A percentile compares a stretch with the other conserved stretches of the same genome.
Evolutionary conservation across 1,140 invertebrate species (phyloP).

Genomic region (Pseudomyrmex dendroicus): DNA sequence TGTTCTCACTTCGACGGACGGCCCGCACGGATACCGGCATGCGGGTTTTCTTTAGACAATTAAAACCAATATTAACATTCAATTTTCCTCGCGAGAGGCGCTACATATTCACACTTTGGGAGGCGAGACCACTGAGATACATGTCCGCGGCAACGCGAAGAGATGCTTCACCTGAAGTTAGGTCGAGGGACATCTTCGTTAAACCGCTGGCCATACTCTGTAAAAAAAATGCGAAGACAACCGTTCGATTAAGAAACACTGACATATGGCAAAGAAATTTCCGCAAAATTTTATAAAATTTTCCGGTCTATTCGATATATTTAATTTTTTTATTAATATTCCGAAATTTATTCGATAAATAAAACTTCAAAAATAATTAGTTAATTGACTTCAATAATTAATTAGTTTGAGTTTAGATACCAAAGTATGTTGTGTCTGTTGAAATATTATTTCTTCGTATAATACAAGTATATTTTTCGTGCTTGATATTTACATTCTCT

Average conservation of each 20-base stretch:
- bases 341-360: no score
- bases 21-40: slow-evolving; percentile 48
- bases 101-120: slow-evolving; percentile 74
- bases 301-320: not conserved
- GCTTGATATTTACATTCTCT: no score
- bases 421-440: not conserved
- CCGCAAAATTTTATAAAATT: slow-evolving; percentile 2
- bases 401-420: not conserved
- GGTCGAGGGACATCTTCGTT: slow-evolving; percentile 82
- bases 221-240: slow-evolving; percentile 73
- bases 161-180: slow-evolving; percentile 66
- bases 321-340: no score
- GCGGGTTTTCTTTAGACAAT: slow-evolving; percentile 58
- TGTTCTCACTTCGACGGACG: slow-evolving; percentile 60
- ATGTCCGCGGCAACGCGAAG: slow-evolving; percentile 55
- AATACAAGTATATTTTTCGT: slow-evolving; percentile 2
- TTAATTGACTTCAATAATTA: not conserved
- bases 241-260: slow-evolving; percentile 10
- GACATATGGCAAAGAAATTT: not conserved
- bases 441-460: not conserved
- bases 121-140: slow-evolving; percentile 59
- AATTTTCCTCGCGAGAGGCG: slow-evolving; percentile 70
- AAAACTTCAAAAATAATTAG: not conserved
- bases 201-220: slow-evolving; percentile 88
- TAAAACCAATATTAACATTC: slow-evolving; percentile 75